A percentile compares a stretch with the other conserved stretches of the same genome.
phyloP scores from a whole-genome alignment of 2,113 vertebrate species.

The Malurus alboscapulatus region DNA sequence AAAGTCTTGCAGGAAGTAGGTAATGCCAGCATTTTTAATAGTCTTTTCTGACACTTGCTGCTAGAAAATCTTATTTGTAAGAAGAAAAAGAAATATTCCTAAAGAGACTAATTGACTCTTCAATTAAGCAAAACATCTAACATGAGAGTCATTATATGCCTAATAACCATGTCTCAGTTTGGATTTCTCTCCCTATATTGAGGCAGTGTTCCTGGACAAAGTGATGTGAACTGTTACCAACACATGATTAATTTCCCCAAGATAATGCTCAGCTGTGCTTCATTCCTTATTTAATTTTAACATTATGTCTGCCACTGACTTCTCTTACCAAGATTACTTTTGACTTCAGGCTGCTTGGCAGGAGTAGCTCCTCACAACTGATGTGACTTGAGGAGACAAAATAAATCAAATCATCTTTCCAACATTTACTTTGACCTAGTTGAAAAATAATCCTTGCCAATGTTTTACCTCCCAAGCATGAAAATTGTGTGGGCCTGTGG shows the following conservation, averaged over 20 bases:
- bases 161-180: neutral
- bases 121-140: neutral
- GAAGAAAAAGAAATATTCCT: neutral
- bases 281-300: neutral
- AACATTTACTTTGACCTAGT: slow-evolving; percentile 26
- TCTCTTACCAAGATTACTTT: neutral
- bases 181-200: neutral
- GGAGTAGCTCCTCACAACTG: neutral
- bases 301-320: neutral
- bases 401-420: slow-evolving; percentile 35
- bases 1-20: neutral
- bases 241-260: neutral
- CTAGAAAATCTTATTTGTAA: neutral
- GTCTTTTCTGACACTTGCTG: neutral
- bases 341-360: slow-evolving; percentile 34
- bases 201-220: neutral
- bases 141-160: neutral
- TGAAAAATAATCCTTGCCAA: slow-evolving; percentile 35
- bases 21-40: neutral
- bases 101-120: neutral
- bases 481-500: neutral
- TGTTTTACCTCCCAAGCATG: neutral
- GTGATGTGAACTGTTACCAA: neutral
- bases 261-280: neutral
- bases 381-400: slow-evolving; percentile 30